Base-by-base conservation (phyloP, 2,888 invertebrate species). In the Spodoptera littoralis region DNA sequence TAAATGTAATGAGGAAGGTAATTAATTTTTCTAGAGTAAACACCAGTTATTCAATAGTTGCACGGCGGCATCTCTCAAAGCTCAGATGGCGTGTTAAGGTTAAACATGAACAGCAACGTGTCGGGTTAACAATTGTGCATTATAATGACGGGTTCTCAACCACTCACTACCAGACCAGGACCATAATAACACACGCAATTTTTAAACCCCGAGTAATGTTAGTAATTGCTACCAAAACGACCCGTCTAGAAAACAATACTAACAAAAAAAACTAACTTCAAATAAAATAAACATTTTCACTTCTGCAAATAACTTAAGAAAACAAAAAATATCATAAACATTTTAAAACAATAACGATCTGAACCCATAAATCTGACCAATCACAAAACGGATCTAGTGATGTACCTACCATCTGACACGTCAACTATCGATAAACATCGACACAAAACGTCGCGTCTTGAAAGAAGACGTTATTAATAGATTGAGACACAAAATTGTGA, bases 401-500 rank as follows among this genome's bases (percentile, higher is more conserved):
- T 85, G 86, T 81, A 77, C 84, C 80, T 81, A 77, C 84, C 80
- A 75, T 82, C 81, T 67, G 68, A 72, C 83, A 79, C 79, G 77
- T 74, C 71, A 71, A 55, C 85, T 88, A 90, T 91, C 91, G 88
- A 88, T 87, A 83, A 85, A 85, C 82, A 83, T 82, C 86, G 76
- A 81, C 83, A 90, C 85, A 88, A 90, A 89, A 89, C 85, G 88
- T 88, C 88, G 84, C 85, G 84, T 84, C 86, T 88, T 90, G 90
- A 92, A 92, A 92, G 88, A 90, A 91, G 89, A 91, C 92, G 88
- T 93, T 92, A 92, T 92, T 93, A 94, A 93, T 93, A 92, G 93
- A 94, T 93, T 92, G 91, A 93, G 92, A 92, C 92, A 92, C 92
- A 92, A 91, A 92, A 89, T 91, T 90, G 90, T 84, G 79, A 79